Conservation (phyloP, 2,888 invertebrate species). For the Ethmia dodecea region DNA sequence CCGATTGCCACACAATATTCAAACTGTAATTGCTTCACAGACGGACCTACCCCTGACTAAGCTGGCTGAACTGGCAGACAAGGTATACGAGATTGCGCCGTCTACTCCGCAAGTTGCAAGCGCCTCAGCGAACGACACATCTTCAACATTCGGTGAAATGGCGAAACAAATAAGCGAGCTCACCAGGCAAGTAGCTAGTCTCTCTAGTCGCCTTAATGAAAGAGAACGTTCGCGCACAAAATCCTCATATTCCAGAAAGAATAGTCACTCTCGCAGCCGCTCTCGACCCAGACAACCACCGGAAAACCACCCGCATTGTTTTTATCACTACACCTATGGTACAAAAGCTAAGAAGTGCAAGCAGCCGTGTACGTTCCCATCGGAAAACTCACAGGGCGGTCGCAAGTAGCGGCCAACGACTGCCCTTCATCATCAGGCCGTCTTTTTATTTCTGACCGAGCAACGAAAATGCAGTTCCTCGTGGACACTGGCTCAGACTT, state of each 20-base stretch:
- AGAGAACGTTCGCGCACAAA: neutral
- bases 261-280: neutral
- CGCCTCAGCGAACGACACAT: no score
- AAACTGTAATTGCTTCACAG: no score
- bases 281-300: conserved; percentile 9
- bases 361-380: neutral
- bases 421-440: conserved; percentile 18
- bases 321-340: conserved; percentile 10
- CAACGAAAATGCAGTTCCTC: conserved; percentile 17
- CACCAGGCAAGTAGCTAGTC: no score
- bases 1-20: no score
- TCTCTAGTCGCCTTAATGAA: no score
- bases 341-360: conserved; percentile 11
- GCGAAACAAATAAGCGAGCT: no score
- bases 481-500: conserved; percentile 18
- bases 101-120: no score
- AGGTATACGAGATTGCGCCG: no score
- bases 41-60: no score
- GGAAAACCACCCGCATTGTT: conserved; percentile 8
- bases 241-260: neutral
- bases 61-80: no score
- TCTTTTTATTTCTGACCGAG: conserved; percentile 21
- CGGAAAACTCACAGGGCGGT: conserved; percentile 18
- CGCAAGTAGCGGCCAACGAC: conserved; percentile 20
- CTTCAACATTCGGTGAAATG: no score